Conservation (phyloP, 2,888 invertebrate species). For the Dynastes tityus region DNA sequence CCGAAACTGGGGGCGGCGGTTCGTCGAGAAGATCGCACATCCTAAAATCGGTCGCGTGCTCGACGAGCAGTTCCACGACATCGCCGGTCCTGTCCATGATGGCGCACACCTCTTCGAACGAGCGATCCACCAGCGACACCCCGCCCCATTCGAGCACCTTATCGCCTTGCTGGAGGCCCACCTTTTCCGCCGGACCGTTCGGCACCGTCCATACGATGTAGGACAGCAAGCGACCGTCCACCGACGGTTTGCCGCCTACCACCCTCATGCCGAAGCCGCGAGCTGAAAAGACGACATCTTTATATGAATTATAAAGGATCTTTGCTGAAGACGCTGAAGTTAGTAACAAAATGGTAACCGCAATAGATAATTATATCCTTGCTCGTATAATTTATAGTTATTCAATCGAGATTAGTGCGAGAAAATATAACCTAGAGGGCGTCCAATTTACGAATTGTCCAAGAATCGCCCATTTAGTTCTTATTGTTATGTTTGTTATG, state of each 20-base stretch:
- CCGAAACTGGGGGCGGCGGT: constrained; percentile 72
- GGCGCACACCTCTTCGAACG: constrained; percentile 93
- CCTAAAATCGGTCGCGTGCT: constrained; percentile 83
- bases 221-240: constrained; percentile 90
- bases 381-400: no score
- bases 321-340: neutral
- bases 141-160: constrained; percentile 95
- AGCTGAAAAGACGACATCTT: constrained; percentile 72
- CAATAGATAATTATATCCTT: no score
- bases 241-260: constrained; percentile 91
- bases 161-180: constrained; percentile 90
- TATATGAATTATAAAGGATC: constrained; percentile 16
- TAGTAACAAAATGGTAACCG: no score
- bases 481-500: no score
- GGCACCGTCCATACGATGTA: constrained; percentile 94
- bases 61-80: constrained; percentile 88
- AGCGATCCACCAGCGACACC: constrained; percentile 89
- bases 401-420: no score
- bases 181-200: constrained; percentile 92
- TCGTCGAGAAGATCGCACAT: constrained; percentile 82
- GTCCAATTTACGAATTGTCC: no score
- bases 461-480: no score
- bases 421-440: no score
- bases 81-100: constrained; percentile 92
- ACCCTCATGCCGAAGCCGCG: constrained; percentile 96